Percentiles rank a stretch among this genome's conserved stretches.
Evolutionary conservation across 2,113 vertebrate species (phyloP).

Genomic region (Labeo rohita): DNA sequence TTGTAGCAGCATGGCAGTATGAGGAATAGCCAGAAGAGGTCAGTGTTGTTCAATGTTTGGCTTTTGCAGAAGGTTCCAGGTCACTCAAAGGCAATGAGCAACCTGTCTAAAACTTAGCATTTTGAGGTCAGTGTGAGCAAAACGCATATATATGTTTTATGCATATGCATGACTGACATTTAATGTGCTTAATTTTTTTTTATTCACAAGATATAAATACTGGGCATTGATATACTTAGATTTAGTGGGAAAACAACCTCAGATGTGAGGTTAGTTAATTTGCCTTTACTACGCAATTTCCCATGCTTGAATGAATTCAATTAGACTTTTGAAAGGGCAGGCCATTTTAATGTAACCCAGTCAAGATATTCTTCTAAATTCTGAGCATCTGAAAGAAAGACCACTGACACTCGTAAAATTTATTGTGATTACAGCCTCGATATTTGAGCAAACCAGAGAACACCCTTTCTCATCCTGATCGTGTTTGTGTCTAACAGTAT

Average conservation of each 20-base stretch:
- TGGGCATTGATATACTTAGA: conserved; percentile 33
- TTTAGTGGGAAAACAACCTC: conserved; percentile 48
- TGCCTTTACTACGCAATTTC: conserved; percentile 59
- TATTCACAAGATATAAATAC: conserved; percentile 39
- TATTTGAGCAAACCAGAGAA: conserved; percentile 36
- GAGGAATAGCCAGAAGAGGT: conserved; percentile 21
- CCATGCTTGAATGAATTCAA: conserved; percentile 65
- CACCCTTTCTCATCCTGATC: conserved; percentile 20
- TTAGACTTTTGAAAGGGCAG: conserved; percentile 62
- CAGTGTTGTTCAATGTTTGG: conserved; percentile 18
- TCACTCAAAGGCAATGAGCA: no score
- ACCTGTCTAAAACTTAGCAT: not conserved
- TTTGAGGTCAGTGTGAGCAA: conserved; percentile 4
- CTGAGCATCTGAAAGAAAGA: conserved; percentile 40
- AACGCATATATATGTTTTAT: not conserved
- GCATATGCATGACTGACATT: not conserved
- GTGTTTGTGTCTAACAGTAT: conserved; percentile 8
- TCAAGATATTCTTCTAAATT: conserved; percentile 55
- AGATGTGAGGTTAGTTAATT: conserved; percentile 59
- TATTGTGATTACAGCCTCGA: conserved; percentile 26
- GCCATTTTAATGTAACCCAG: conserved; percentile 59
- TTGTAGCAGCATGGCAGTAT: not conserved
- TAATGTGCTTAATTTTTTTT: not conserved
- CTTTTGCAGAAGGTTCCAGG: not conserved
- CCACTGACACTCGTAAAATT: conserved; percentile 37